A percentile compares a stretch with the other conserved stretches of the same genome.
Conservation (phyloP, 2,797 vertebrate genomes). For the Enteromius treurensis region DNA sequence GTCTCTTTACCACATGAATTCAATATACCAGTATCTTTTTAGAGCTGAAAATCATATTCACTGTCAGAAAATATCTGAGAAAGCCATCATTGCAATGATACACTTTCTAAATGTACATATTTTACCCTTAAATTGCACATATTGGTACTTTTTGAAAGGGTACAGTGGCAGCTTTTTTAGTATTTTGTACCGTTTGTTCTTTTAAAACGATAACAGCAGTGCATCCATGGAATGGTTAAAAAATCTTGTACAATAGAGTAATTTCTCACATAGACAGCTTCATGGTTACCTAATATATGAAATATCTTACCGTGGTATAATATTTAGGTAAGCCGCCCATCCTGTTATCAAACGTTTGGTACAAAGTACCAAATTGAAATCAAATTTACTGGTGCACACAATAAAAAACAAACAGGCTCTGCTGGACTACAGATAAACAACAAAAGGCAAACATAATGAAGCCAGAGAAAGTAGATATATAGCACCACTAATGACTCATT, state of each 20-base stretch:
- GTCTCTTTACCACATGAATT: not conserved
- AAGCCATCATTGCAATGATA: not conserved
- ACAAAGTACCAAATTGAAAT: not conserved
- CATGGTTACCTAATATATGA: not conserved
- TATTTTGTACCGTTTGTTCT: not conserved
- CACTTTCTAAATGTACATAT: not conserved
- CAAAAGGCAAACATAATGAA: not conserved
- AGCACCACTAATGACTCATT: constrained; percentile 26
- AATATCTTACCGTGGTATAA: not conserved
- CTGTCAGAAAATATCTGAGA: not conserved
- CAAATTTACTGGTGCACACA: not conserved
- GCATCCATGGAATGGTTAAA: not conserved
- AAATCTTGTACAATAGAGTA: not conserved
- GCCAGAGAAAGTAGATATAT: constrained; percentile 24
- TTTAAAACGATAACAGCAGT: not conserved
- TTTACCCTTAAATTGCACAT: not conserved
- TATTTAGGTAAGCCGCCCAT: constrained; percentile 15
- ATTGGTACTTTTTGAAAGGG: not conserved
- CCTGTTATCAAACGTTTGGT: constrained; percentile 5
- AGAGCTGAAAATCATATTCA: not conserved
- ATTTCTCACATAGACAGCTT: not conserved
- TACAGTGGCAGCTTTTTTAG: not conserved
- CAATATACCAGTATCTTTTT: not conserved
- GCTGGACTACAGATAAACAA: constrained; percentile 25
- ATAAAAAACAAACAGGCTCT: not conserved